These are phyloP conservation scores for Zhuqinia jingwanae DNA, from an alignment of 2,888 invertebrate genomes.

Conservation along the genomic window DNA sequence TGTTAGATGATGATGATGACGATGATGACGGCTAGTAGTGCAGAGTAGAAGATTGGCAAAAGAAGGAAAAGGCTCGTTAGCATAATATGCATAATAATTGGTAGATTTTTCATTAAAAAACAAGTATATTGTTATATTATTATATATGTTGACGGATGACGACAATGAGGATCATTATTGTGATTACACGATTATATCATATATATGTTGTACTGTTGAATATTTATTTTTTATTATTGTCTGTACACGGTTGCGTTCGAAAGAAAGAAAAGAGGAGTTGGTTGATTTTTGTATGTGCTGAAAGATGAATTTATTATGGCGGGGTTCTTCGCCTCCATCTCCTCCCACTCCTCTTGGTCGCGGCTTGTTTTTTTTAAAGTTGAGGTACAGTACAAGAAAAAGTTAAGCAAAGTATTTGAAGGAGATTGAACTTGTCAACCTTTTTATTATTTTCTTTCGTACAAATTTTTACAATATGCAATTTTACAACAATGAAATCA, in stretches of 20 bases:
- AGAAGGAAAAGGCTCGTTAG: conserved; percentile 64
- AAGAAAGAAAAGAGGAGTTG: background rate
- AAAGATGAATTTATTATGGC: too few relatives aligned
- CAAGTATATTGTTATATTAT: conserved; percentile 26
- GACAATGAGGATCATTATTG: conserved; percentile 44
- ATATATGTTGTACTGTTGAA: conserved; percentile 4
- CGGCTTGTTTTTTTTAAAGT: too few relatives aligned
- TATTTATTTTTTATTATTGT: background rate
- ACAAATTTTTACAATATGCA: too few relatives aligned
- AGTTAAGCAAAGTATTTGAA: background rate
- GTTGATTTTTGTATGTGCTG: too few relatives aligned
- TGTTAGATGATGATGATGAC: conserved; percentile 15
- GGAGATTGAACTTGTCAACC: conserved; percentile 69
- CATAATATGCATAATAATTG: conserved; percentile 54
- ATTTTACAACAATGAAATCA: conserved; percentile 2
- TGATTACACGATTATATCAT: background rate
- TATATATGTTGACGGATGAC: conserved; percentile 45
- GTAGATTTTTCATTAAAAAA: background rate
- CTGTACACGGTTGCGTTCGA: conserved; percentile 5
- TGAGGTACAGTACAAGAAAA: background rate
- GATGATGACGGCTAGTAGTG: conserved; percentile 59
- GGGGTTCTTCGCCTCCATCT: conserved; percentile 10
- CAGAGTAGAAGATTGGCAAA: background rate
- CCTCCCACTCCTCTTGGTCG: background rate
- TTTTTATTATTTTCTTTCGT: too few relatives aligned